Percentiles rank a stretch among this genome's conserved stretches.
phyloP scores from a whole-genome alignment of 2,888 invertebrate species.

The Drosophila neotestacea region DNA sequence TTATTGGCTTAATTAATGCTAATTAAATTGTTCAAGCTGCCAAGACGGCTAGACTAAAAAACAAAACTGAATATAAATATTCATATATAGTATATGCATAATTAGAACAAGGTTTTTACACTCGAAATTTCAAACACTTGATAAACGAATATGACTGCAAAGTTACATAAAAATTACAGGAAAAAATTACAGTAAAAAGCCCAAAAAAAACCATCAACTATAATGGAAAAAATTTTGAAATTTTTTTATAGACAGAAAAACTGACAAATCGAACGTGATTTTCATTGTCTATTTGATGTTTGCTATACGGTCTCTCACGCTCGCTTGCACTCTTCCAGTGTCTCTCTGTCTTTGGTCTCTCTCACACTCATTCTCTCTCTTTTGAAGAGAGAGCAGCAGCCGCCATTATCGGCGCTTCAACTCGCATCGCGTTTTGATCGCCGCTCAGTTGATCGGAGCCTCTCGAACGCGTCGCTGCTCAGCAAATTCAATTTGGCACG shows the following conservation, averaged over 20 bases:
- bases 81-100: conserved; percentile 6
- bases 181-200: too few species aligned
- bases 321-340: not conserved
- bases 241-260: conserved; percentile 3
- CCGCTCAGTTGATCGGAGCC: conserved; percentile 80
- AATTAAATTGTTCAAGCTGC: conserved; percentile 23
- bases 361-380: conserved; percentile 4
- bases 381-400: conserved; percentile 6
- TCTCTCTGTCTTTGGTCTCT: not conserved
- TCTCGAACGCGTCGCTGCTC: conserved; percentile 71
- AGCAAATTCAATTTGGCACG: conserved; percentile 45
- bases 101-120: conserved; percentile 47
- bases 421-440: conserved; percentile 56
- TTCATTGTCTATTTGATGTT: conserved; percentile 8
- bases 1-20: conserved; percentile 29
- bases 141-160: not conserved
- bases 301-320: not conserved
- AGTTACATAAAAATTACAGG: conserved; percentile 8
- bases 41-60: conserved; percentile 8
- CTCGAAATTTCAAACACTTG: not conserved
- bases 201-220: not conserved
- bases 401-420: conserved; percentile 33
- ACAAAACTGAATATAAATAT: not conserved
- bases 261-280: conserved; percentile 12
- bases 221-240: conserved; percentile 5